A percentile compares a stretch with the other conserved stretches of the same genome.
These are phyloP conservation scores for Anastatus disparis DNA, from an alignment of 1,140 invertebrate genomes.

Conservation along the genomic window DNA sequence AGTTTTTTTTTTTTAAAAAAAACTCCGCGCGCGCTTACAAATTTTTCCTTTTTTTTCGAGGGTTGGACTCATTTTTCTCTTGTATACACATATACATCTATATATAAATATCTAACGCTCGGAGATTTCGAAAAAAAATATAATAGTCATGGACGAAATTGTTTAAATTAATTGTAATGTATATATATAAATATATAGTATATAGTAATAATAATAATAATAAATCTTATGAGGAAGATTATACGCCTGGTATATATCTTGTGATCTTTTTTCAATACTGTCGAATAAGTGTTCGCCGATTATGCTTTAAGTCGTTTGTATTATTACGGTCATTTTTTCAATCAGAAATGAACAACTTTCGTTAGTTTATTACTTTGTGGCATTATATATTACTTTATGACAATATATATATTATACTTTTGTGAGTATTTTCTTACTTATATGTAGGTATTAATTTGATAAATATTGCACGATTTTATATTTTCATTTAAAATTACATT, in stretches of 20 bases:
- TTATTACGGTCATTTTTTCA: not conserved
- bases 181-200: not conserved
- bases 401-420: not conserved
- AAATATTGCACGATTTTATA: slow-evolving; percentile 12
- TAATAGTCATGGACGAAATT: not conserved
- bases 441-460: not conserved
- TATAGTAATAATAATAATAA: too few relatives aligned
- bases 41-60: too few relatives aligned
- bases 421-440: not conserved
- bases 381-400: too few relatives aligned
- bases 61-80: too few relatives aligned
- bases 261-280: slow-evolving; percentile 12
- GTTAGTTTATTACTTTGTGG: too few relatives aligned
- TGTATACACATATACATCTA: not conserved
- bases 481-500: not conserved
- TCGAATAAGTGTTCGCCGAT: slow-evolving; percentile 21
- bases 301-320: not conserved
- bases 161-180: not conserved
- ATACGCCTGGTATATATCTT: too few relatives aligned
- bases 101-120: not conserved
- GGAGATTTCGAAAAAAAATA: not conserved
- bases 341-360: not conserved
- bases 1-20: too few relatives aligned
- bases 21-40: too few relatives aligned
- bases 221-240: too few relatives aligned